Evolutionary conservation across 2,797 vertebrate species (phyloP), one percentile per base, ranked within the genome.

Genomic region (Onychomys torridus): DNA sequence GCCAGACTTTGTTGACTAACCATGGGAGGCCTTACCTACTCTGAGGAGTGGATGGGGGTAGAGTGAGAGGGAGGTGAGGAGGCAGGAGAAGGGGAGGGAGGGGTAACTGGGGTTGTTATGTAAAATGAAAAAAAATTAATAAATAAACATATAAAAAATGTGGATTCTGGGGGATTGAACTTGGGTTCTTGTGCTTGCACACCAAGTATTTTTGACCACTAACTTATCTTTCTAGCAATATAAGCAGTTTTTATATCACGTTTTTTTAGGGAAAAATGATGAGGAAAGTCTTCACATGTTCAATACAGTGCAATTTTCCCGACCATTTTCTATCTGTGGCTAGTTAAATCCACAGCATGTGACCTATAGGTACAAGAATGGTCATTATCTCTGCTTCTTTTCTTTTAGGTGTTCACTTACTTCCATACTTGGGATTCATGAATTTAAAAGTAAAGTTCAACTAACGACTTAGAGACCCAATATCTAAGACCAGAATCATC

Each of bases 321-420:
- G 49, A 69, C 37, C 84, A 71, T 76, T 83, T 81, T 89, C 14
- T 40, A 19, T 82, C 34, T 94, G 29, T n/a, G 6, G 27, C 55
- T 77, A 17, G 46, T 69, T 77, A 52, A 67, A 76, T 65, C 19
- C 69, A 90, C 10, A 4, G 5, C 63, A 73, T 34, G 2, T 32
- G 85, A 52, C 37, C 89, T 29, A 49, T 6, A 8, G 52, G 25
- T 27, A 78, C 17, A 94, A 37, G 43, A 17, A 61, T 4, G 34
- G 63, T 71, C 71, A 94, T 37, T 73, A 69, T 71, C 4, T 12
- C 94, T 95, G 40, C 13, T 89, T 93, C n/a, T 86, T 89, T 49
- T 85, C 43, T 57, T 81, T 65, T 93, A 46, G 55, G 2, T 75
- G 32, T 76, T 82, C 46, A 52, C 49, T 85, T 96, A 67, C 67